Percentiles rank a stretch among this genome's conserved stretches.
Evolutionary conservation across 2,888 invertebrate species (phyloP).

Genomic region (Drosophila mimica): DNA sequence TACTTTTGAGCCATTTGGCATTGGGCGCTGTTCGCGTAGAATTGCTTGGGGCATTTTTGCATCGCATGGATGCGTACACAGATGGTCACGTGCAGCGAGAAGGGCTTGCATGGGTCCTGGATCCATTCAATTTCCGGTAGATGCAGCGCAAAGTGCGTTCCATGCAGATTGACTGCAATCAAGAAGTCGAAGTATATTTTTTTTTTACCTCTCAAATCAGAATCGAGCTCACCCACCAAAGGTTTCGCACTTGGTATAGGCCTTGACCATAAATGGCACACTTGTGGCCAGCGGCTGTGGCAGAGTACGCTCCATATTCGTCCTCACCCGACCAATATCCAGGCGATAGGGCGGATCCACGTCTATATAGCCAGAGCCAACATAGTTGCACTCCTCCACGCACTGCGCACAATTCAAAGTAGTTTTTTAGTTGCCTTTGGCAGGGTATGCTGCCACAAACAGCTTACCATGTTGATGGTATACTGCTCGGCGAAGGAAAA

Average conservation of each 20-base stretch:
- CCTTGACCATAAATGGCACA: conserved; percentile 51
- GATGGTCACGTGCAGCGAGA: conserved; percentile 60
- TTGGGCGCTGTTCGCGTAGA: conserved; percentile 44
- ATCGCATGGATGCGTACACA: conserved; percentile 68
- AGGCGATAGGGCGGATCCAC: conserved; percentile 61
- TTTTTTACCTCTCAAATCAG: not conserved
- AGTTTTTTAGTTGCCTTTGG: not conserved
- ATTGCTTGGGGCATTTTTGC: conserved; percentile 64
- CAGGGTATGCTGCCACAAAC: too few species aligned
- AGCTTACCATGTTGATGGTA: conserved; percentile 66
- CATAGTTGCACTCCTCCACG: conserved; percentile 70
- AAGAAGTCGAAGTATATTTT: conserved; percentile 1
- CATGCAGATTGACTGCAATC: conserved; percentile 46
- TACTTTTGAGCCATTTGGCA: conserved; percentile 58
- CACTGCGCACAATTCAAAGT: conserved; percentile 43
- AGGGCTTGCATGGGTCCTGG: conserved; percentile 57
- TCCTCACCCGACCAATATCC: conserved; percentile 47
- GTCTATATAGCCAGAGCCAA: conserved; percentile 62
- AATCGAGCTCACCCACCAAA: conserved; percentile 50
- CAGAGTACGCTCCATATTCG: conserved; percentile 43
- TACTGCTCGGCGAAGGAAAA: conserved; percentile 54
- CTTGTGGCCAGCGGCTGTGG: conserved; percentile 50
- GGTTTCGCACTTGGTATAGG: conserved; percentile 54
- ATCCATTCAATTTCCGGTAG: conserved; percentile 68
- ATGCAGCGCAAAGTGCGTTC: conserved; percentile 45